Evolutionary conservation across 2,888 invertebrate species (phyloP), one percentile per base, ranked within the genome.

Genomic region (Hedya salicella): DNA sequence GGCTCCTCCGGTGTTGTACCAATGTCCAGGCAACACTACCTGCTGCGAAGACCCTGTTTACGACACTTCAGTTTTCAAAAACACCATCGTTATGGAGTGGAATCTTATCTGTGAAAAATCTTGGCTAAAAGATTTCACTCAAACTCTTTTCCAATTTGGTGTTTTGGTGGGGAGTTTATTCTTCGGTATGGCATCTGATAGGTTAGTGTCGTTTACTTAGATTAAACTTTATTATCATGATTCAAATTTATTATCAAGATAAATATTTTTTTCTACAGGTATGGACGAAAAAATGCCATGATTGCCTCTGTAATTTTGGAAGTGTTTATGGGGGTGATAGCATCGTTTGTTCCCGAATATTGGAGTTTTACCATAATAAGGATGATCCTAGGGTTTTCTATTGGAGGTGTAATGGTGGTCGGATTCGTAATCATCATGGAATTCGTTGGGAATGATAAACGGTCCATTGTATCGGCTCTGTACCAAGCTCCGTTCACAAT

Each of bases 51-150:
- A 88, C 67, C 92, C 94, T 62, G 83, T 92, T 5, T 96, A 93
- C 77, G 93, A 96, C 77, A 94, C 85, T 72, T 92, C 91, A 39
- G 76, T 94, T 50, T 96, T 96, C 78, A 85, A 91, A 4, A 94
- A 94, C 73, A 96, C 96, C 0, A 95, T 96, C 49, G 90, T 94
- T 36, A 95, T 94, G 2, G 95, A 96, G 93, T 97, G 95, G 95
- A 92, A 95, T 79, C 87, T 97, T 68, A 95, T 96, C 17, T 96
- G 96, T 79, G 89, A 93, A 36, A 92, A 91, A 21, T 85, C 91
- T 3, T 94, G 95, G 84, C 85, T 96, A 66, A 94, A 94, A 39
- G 95, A 95, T 77, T 85, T 96, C 16, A 94, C 95, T 0, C 96
- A 96, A 85, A 95, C 95, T 19, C 84, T 95, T 61, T 95, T 95